phyloP scores from a whole-genome alignment of 2,888 invertebrate genomes.

The Brachynemurus nebulosus region DNA sequence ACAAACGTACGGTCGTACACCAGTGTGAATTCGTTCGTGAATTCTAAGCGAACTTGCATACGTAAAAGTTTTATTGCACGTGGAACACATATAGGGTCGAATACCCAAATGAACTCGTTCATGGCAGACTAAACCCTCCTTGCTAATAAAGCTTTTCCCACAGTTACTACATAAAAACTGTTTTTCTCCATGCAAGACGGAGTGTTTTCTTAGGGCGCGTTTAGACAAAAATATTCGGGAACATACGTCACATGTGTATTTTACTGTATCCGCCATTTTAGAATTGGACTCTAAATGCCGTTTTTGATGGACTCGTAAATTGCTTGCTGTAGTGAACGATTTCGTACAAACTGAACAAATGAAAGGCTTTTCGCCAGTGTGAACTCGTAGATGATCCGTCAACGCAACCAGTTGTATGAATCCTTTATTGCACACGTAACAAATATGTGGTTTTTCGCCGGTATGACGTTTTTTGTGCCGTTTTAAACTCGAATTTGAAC shows the following conservation, averaged over 20 bases:
- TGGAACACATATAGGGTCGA: background rate
- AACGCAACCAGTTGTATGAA: background rate
- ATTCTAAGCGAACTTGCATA: conserved; percentile 1
- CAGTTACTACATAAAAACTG: conserved; percentile 16
- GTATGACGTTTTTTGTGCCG: no score
- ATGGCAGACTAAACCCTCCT: background rate
- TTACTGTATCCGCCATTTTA: no score
- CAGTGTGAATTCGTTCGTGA: conserved; percentile 5
- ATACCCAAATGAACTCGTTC: background rate
- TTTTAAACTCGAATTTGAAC: no score
- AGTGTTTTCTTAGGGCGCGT: no score
- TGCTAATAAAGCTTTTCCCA: conserved; percentile 12
- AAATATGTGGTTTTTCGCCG: background rate
- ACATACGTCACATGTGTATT: no score
- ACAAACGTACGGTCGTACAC: conserved; percentile 4
- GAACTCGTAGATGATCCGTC: conserved; percentile 10
- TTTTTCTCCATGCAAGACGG: conserved; percentile 15
- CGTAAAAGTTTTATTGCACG: conserved; percentile 3
- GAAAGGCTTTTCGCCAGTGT: no score
- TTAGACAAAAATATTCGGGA: no score
- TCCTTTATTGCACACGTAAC: conserved; percentile 5
- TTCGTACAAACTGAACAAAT: no score
- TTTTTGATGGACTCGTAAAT: no score
- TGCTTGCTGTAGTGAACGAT: no score
- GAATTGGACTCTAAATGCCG: no score